Base-by-base conservation (phyloP, 64 coral and sea anemone genomes). In the Trachythela sp. region DNA sequence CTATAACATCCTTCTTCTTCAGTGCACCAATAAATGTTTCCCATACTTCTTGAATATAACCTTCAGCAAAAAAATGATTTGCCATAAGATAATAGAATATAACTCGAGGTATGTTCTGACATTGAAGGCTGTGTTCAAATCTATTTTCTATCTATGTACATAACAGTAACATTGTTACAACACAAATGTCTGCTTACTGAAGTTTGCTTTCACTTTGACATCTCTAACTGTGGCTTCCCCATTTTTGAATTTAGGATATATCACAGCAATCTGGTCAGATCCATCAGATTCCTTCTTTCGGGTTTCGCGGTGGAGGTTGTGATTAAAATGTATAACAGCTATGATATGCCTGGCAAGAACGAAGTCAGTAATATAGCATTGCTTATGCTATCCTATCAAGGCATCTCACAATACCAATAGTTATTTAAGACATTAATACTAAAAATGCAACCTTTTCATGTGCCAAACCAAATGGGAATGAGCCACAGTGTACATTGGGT, bases 161-260 rank as follows among this genome's bases (percentile, higher is more conserved):
- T n/a, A n/a, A n/a, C n/a, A n/a, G n/a, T n/a, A n/a, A n/a, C n/a
- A n/a, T n/a, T n/a, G n/a, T n/a, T n/a, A n/a, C n/a, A n/a, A 45
- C 42, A 4, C 42, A 45, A 45, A 45, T 45, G 11, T 45, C 11
- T 45, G 42, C 71, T 77, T 77, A 77, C 71, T 35, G 17, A 77
- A 77, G 17, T 38, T 34, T 33, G 71, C 71, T 34, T 77, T 32
- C 71, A 77, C 71, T 77, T 77, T 77, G 13, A 77, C 31, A 35
- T 77, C 71, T 38, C 71, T 77, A 2, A 77, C 71, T 35, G 71
- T 77, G 71, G 71, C 71, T 77, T 77, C 71, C 26, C 71, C 71
- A 34, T 77, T 77, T 34, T 77, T 77, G 17, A 77, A 77, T 34
- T 77, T 77, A 3, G 71, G 71, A 35, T 77, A 77, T 26, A 77